These are phyloP conservation scores for Corythaixoides concolor DNA, from an alignment of 2,113 vertebrate species.

Conservation along the genomic window DNA sequence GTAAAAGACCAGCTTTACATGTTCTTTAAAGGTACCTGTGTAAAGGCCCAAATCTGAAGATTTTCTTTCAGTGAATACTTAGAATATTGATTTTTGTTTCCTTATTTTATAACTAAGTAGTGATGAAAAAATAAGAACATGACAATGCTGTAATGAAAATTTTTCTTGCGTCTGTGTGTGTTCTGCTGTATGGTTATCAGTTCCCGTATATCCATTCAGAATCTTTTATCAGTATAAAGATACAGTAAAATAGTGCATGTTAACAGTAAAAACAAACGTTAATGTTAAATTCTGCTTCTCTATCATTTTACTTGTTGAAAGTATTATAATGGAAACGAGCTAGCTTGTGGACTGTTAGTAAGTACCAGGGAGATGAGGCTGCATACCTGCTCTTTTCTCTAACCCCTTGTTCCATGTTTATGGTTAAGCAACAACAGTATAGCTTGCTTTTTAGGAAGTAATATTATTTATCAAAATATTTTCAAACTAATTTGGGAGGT, in stretches of 20 bases:
- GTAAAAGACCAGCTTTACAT: background rate
- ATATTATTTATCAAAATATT: background rate
- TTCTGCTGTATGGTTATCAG: background rate
- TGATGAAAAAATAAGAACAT: background rate
- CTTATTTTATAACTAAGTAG: background rate
- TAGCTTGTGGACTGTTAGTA: background rate
- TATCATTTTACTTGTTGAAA: background rate
- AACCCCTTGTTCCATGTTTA: background rate
- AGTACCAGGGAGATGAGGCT: background rate
- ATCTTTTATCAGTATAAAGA: background rate
- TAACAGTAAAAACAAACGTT: background rate
- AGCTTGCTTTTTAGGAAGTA: background rate
- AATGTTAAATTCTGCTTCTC: background rate
- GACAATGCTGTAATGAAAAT: background rate
- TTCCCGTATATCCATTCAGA: background rate
- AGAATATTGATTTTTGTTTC: background rate
- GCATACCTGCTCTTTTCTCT: background rate
- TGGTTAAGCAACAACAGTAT: background rate
- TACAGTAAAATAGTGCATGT: background rate
- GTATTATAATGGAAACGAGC: background rate
- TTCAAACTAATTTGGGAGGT: background rate
- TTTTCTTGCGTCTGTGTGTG: background rate
- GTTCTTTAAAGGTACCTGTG: background rate
- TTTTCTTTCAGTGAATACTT: background rate
- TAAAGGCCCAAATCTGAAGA: background rate